A percentile compares a stretch with the other conserved stretches of the same genome.
These are phyloP conservation scores for Cirrhinus mrigala DNA, from an alignment of 2,797 vertebrate genomes.

Conservation along the genomic window DNA sequence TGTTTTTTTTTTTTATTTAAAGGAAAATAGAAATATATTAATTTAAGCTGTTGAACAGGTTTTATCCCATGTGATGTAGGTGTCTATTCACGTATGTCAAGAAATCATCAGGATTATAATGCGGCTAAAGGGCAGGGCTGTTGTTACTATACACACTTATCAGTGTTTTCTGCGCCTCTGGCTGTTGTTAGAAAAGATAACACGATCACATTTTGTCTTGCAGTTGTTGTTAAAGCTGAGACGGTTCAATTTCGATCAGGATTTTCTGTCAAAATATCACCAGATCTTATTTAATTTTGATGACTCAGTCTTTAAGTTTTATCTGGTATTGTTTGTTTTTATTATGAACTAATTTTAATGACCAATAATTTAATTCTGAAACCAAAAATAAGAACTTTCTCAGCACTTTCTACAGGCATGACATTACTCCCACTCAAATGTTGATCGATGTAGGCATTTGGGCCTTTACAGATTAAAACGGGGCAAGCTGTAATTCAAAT, in stretches of 20 bases:
- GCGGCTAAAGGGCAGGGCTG: slow-evolving; percentile 15
- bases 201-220: background rate
- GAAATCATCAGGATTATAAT: slow-evolving; percentile 32
- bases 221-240: background rate
- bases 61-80: background rate
- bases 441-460: background rate
- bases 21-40: background rate
- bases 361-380: background rate
- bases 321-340: background rate
- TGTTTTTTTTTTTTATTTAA: background rate
- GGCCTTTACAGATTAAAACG: background rate
- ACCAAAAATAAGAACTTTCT: background rate
- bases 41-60: slow-evolving; percentile 26
- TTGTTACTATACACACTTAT: slow-evolving; percentile 46
- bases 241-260: background rate
- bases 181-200: slow-evolving; percentile 10
- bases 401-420: background rate
- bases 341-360: background rate
- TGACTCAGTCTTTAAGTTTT: background rate
- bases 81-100: background rate
- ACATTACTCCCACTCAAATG: background rate
- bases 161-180: background rate
- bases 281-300: background rate
- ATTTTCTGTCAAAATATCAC: slow-evolving; percentile 11
- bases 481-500: background rate